phyloP scores from a whole-genome alignment of 2,113 vertebrate species.

The Heterotilapia buettikoferi region DNA sequence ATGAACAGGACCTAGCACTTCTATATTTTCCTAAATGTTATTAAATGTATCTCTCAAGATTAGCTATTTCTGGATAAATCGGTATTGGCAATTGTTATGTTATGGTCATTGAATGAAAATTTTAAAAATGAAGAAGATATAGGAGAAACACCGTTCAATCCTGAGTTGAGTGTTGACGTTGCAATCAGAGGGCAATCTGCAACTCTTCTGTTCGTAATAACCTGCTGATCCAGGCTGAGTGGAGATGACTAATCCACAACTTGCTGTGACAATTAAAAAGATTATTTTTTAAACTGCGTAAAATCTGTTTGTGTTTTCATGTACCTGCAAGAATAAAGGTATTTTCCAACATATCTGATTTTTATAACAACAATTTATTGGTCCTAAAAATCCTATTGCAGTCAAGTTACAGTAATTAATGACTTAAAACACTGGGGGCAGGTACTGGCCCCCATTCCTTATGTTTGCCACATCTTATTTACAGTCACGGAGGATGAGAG shows the following conservation, averaged over 20 bases:
- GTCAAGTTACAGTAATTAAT: not conserved
- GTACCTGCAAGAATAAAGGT: not conserved
- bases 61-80: not conserved
- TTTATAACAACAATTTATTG: not conserved
- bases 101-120: not conserved
- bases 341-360: not conserved
- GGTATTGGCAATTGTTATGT: not conserved
- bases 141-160: not conserved
- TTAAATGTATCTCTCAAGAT: not conserved
- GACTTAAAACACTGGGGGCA: not conserved
- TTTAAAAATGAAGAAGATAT: not conserved
- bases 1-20: not conserved
- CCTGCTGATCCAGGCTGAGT: not conserved
- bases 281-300: not conserved
- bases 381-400: not conserved
- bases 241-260: not conserved
- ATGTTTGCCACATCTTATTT: not conserved
- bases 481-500: not conserved
- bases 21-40: not conserved
- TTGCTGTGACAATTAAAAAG: not conserved
- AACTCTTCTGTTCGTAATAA: not conserved
- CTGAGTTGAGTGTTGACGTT: not conserved
- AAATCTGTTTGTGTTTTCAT: not conserved
- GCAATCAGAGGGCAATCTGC: not conserved
- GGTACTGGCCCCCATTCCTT: not conserved